Evolutionary conservation across 2,113 vertebrate species (phyloP).

Genomic region (Anolis sagrei): DNA sequence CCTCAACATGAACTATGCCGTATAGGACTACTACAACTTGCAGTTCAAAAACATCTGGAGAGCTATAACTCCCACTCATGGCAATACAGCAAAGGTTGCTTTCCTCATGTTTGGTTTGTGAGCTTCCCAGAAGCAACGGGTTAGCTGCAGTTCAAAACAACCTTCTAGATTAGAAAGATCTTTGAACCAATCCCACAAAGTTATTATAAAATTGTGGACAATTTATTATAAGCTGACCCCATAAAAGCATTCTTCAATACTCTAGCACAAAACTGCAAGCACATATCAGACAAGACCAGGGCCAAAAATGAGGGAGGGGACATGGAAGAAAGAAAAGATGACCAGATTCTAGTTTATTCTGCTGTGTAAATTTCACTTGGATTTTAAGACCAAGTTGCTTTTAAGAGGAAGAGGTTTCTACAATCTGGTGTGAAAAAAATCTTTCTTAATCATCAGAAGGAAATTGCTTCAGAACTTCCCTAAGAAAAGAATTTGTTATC

Average conservation of each 20-base stretch:
- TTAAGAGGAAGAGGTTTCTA: neutral
- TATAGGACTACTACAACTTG: no score
- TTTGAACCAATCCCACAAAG: neutral
- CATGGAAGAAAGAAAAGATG: neutral
- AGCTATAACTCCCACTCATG: no score
- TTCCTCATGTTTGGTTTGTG: neutral
- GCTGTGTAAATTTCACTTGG: neutral
- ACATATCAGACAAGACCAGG: neutral
- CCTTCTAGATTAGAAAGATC: neutral
- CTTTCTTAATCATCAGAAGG: slow-evolving; percentile 55
- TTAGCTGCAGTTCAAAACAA: neutral
- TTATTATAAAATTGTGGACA: neutral
- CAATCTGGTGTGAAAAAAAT: neutral
- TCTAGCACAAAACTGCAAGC: neutral
- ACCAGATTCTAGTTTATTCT: neutral
- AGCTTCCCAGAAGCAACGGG: neutral
- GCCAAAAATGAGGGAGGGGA: neutral
- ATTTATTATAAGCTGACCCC: neutral
- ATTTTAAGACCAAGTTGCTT: neutral
- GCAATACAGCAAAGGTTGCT: neutral
- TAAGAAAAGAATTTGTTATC: slow-evolving; percentile 43
- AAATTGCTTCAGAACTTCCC: slow-evolving; percentile 63
- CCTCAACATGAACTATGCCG: no score
- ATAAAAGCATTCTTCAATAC: neutral
- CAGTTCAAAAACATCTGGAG: no score